Evolutionary conservation across 2,888 invertebrate genomes (phyloP), one percentile per base, ranked within the genome.

Genomic region (Amphipyra berbera): DNA sequence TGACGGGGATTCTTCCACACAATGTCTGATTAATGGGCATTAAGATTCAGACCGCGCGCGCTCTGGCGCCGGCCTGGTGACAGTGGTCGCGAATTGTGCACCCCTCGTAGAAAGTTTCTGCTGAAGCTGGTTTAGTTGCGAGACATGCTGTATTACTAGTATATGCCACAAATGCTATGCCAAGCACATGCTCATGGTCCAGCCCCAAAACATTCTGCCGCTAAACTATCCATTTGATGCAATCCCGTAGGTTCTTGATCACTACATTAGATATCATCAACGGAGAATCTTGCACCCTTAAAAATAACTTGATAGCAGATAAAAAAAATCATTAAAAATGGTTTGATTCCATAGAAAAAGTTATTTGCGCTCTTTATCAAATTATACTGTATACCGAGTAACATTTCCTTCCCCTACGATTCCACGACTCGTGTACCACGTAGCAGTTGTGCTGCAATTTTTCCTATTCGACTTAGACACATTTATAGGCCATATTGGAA

Each of bases 401-500:
- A 21, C 1, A 21, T 2, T 21, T 21, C 21, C 21, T 21, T 21
- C 21, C 1, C 13, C 13, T 5, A 21, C 13, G 10, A 4, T 44
- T 53, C 64, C 65, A 50, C 73, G 40, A 74, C 59, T 76, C 33
- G 35, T 61, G 83, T 70, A 60, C 76, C 82, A 63, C 10, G 69
- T 67, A 7, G 66, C 35, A 68, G 37, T 21, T 55, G 67, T 61
- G 68, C 70, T 76, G 82, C 82, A 81, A 82, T 84, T 81, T 83
- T 83, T 84, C 82, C 82, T 70, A 82, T 84, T 81, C 77, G 77
- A 79, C 78, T 83, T 77, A 83, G 84, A 85, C 82, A 87, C 88
- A 87, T 87, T 88, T 88, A 88, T 84, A 85, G 85, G 82, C 85
- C 76, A 84, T 86, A 87, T 87, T 83, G 84, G 85, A 86, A 89